These are phyloP conservation scores for Barypeithes pellucidus DNA, from an alignment of 2,888 invertebrate species.

Conservation along the genomic window DNA sequence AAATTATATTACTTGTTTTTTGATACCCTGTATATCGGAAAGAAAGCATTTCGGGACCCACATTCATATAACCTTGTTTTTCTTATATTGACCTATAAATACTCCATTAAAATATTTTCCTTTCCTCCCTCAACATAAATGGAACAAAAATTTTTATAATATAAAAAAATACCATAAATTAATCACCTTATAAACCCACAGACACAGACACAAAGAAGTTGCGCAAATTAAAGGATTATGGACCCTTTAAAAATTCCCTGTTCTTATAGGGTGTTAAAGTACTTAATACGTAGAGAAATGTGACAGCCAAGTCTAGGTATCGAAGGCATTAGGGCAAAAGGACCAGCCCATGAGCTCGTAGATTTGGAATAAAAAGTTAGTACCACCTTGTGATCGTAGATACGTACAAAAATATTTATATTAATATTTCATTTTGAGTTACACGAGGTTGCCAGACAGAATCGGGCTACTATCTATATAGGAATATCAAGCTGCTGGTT, in stretches of 20 bases:
- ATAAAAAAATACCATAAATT: slow-evolving; percentile 7
- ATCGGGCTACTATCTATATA: too few relatives aligned
- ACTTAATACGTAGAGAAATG: slow-evolving; percentile 52
- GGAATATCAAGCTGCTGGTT: not conserved
- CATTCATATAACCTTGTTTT: too few relatives aligned
- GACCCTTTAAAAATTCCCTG: slow-evolving; percentile 28
- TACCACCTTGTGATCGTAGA: not conserved
- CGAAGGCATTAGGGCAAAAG: slow-evolving; percentile 29
- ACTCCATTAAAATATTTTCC: too few relatives aligned
- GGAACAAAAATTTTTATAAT: not conserved
- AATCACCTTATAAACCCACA: slow-evolving; percentile 39
- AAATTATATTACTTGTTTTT: too few relatives aligned
- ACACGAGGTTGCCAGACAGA: too few relatives aligned
- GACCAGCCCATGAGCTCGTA: slow-evolving; percentile 11
- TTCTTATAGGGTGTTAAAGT: slow-evolving; percentile 51
- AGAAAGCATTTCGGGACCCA: too few relatives aligned
- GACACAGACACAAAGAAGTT: slow-evolving; percentile 36
- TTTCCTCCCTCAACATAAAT: too few relatives aligned
- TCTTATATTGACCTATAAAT: too few relatives aligned
- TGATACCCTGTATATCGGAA: too few relatives aligned
- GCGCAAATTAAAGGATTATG: slow-evolving; percentile 48
- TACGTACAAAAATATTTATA: too few relatives aligned
- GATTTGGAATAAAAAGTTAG: slow-evolving; percentile 1
- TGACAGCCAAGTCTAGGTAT: slow-evolving; percentile 45
- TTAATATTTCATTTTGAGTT: too few relatives aligned